These are phyloP conservation scores for Eilema sororculum DNA, from an alignment of 2,888 invertebrate species.

Conservation along the genomic window DNA sequence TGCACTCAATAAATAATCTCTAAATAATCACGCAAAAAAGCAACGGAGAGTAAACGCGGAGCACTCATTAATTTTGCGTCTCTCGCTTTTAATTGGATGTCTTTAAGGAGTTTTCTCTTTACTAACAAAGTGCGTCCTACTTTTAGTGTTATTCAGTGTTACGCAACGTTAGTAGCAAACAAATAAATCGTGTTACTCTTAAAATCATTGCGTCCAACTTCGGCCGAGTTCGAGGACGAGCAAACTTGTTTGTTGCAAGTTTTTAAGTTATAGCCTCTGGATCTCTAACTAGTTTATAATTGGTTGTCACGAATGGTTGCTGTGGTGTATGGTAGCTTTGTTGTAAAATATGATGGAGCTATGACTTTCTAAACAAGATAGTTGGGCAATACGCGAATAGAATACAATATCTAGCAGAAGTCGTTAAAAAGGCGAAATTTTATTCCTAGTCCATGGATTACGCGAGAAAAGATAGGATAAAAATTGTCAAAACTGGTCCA, in stretches of 20 bases:
- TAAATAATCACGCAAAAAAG: constrained; percentile 25
- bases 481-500: too few species aligned
- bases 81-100: constrained; percentile 69
- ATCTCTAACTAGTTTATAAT: constrained; percentile 44
- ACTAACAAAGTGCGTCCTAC: constrained; percentile 55
- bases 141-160: constrained; percentile 52
- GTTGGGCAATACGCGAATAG: too few species aligned
- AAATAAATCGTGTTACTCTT: constrained; percentile 65
- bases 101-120: constrained; percentile 58
- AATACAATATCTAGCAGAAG: too few species aligned
- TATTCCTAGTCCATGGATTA: too few species aligned
- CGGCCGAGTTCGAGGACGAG: constrained; percentile 37
- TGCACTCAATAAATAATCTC: constrained; percentile 5
- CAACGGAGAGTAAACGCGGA: constrained; percentile 30
- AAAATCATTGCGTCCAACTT: constrained; percentile 52
- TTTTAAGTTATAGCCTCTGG: constrained; percentile 47
- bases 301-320: constrained; percentile 31
- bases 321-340: not conserved
- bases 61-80: constrained; percentile 61
- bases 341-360: not conserved
- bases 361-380: not conserved
- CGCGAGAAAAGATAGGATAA: too few species aligned
- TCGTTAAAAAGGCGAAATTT: too few species aligned
- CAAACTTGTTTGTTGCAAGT: constrained; percentile 45
- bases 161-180: constrained; percentile 63